phyloP scores from a whole-genome alignment of 2,113 vertebrate species.

The Labrus mixtus region DNA sequence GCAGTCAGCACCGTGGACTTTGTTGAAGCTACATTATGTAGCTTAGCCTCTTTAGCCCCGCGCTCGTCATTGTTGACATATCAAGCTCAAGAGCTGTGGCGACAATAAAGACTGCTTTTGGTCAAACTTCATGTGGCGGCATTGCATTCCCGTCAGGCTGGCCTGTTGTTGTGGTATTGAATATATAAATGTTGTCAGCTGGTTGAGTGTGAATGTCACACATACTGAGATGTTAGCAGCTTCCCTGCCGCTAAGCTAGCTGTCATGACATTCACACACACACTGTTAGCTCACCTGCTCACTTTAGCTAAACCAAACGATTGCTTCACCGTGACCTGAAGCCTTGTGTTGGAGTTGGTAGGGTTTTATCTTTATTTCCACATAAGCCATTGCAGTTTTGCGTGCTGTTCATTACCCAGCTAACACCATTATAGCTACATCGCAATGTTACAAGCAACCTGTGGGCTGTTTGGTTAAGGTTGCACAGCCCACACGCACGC shows the following conservation, averaged over 20 bases:
- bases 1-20: slow-evolving; percentile 17
- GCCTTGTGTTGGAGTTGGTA: not conserved
- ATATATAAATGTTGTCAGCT: not conserved
- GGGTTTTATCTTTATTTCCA: not conserved
- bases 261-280: slow-evolving; percentile 53
- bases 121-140: too few relatives aligned
- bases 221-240: slow-evolving; percentile 29
- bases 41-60: slow-evolving; percentile 47
- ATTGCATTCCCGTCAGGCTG: accelerated
- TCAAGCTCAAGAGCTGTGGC: not conserved
- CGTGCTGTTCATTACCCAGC: not conserved
- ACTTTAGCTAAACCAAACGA: not conserved
- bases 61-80: slow-evolving; percentile 63
- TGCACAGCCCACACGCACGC: too few relatives aligned
- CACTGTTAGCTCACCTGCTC: slow-evolving; percentile 37
- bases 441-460: not conserved
- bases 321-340: too few relatives aligned
- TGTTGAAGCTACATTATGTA: slow-evolving; percentile 15
- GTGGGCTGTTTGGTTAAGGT: not conserved
- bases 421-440: accelerated
- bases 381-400: too few relatives aligned
- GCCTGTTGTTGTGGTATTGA: not conserved
- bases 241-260: slow-evolving; percentile 34
- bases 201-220: slow-evolving; percentile 30
- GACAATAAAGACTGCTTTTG: accelerated